Percentiles rank a stretch among this genome's conserved stretches.
phyloP scores from a whole-genome alignment of 2,797 vertebrate species.

The Serranus cabrilla region DNA sequence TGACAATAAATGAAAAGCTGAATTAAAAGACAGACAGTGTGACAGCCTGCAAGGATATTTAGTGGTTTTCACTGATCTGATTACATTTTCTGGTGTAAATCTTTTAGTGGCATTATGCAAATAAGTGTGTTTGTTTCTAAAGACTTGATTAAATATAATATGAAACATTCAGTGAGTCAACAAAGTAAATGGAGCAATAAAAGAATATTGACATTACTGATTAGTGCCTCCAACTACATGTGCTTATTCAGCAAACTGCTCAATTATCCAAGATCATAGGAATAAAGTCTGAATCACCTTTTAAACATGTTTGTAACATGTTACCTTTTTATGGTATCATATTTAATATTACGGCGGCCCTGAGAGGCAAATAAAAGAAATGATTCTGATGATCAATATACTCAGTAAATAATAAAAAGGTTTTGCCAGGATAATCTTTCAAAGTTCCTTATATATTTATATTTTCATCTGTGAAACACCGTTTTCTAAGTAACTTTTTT shows the following conservation, averaged over 20 bases:
- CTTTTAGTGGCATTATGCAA: conserved; percentile 27
- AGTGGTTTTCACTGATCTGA: conserved; percentile 29
- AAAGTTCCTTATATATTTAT: too few species aligned
- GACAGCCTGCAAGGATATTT: conserved; percentile 14
- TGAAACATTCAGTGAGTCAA: conserved; percentile 39
- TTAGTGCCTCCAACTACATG: conserved; percentile 17
- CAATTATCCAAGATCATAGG: conserved; percentile 34
- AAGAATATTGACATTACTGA: conserved; percentile 11
- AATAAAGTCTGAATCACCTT: too few species aligned
- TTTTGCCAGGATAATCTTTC: too few species aligned
- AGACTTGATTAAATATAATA: conserved; percentile 17
- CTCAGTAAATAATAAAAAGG: too few species aligned
- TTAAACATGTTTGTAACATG: too few species aligned
- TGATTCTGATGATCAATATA: too few species aligned
- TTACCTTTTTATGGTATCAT: conserved; percentile 26
- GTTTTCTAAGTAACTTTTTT: too few species aligned
- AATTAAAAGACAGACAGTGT: background rate
- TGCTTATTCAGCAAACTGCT: conserved; percentile 12
- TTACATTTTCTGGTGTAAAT: conserved; percentile 23
- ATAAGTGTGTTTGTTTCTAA: conserved; percentile 23
- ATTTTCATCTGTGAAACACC: too few species aligned
- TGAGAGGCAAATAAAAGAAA: too few species aligned
- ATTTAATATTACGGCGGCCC: background rate
- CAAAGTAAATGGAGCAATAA: conserved; percentile 29
- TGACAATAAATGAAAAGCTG: background rate